Conservation (phyloP, 1,140 invertebrate species). For the Heterodera schachtii region DNA sequence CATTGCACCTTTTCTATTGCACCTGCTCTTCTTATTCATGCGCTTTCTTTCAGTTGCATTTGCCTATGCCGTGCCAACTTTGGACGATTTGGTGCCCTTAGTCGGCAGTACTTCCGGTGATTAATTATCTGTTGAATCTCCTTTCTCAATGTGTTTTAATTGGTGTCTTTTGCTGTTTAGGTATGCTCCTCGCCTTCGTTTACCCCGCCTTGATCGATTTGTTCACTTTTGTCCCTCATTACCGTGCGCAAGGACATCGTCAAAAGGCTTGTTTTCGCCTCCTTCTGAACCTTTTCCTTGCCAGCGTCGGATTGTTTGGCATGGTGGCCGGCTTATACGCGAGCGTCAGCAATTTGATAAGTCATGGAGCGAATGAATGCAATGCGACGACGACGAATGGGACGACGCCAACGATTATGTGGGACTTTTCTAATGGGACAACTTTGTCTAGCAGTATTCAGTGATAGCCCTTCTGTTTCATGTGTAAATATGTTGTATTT, state of each 20-base stretch:
- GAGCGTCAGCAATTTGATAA: slow-evolving; percentile 43
- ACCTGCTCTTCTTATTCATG: not conserved
- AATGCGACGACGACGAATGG: too few relatives aligned
- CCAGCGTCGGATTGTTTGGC: slow-evolving; percentile 54
- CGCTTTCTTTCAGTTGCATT: slow-evolving; percentile 46
- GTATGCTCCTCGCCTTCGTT: slow-evolving; percentile 58
- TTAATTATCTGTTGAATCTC: not conserved
- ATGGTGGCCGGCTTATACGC: slow-evolving; percentile 58
- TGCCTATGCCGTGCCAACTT: slow-evolving; percentile 51
- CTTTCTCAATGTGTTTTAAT: not conserved
- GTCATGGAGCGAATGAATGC: too few relatives aligned
- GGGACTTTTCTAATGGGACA: too few relatives aligned
- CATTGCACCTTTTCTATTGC: not conserved
- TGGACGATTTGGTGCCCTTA: slow-evolving; percentile 56
- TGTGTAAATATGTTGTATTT: too few relatives aligned
- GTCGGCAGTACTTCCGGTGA: slow-evolving; percentile 50
- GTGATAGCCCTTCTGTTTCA: too few relatives aligned
- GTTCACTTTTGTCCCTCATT: slow-evolving; percentile 46
- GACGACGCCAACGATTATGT: too few relatives aligned
- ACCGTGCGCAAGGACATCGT: not conserved
- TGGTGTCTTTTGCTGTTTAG: not conserved
- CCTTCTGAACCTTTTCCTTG: slow-evolving; percentile 41
- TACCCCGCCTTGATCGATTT: slow-evolving; percentile 54
- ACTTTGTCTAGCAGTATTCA: too few relatives aligned
- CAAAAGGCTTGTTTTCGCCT: not conserved